Evolutionary conservation across 2,797 vertebrate genomes (phyloP), one percentile per base, ranked within the genome.

Genomic region (Bryconaethiops microstoma): DNA sequence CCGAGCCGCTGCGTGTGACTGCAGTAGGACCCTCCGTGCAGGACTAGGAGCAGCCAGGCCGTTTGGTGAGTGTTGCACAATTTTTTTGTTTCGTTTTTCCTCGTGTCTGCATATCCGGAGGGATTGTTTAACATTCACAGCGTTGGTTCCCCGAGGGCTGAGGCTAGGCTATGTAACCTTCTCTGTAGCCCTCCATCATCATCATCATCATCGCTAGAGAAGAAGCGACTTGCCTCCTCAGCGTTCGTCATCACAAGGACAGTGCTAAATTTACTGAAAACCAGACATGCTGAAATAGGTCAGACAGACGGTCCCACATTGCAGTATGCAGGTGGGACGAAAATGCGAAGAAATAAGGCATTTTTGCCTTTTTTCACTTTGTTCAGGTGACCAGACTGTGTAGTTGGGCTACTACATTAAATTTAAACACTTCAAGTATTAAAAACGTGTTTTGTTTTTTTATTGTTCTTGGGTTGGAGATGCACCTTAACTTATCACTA

Each of bases 261-360:
- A 71, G 68, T 23, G 65, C 78, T 70, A 80, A 77, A 72, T 76
- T 76, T 67, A 72, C 82, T 21, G 71, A 82, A 29, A 84, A 85
- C 80, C 78, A 81, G 75, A 82, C 83, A 72, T 79, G 80, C 65
- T 84, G 80, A 85, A 93, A 91, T 90, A 87, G 91, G 92, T 91
- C 92, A 92, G 88, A 86, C 84, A 73, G 29, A 64, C 62, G 62
- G 73, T 78, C 78, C 63, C 40, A 86, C 79, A 85, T 84, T 80
- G 74, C 79, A 63, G 50, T 62, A 69, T 17, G 60, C 74, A 79
- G 77, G 62, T 80, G 69, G 63, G 39, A 70, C 54, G 45, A 74
- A 55, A 2, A 45, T 39, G 40, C 59, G 25, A 21, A 65, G 40
- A 54, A 81, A 81, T 81, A 64, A 50, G n/a, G 17, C 68, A 77